These are phyloP conservation scores for Callionymus lyra DNA, from an alignment of 2,113 vertebrate genomes.

Conservation along the genomic window DNA sequence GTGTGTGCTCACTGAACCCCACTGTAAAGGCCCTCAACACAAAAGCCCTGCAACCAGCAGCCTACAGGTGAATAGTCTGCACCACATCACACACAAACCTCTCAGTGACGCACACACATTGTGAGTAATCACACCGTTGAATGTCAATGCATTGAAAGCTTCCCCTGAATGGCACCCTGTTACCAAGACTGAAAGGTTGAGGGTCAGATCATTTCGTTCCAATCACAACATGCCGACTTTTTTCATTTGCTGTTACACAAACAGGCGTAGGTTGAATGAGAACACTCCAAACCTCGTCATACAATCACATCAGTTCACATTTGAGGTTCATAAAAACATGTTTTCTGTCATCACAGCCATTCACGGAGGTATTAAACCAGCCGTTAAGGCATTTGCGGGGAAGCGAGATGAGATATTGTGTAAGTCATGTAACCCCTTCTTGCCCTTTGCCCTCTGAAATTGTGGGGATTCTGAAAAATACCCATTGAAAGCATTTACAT, in stretches of 20 bases:
- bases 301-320: constrained; percentile 34
- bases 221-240: constrained; percentile 33
- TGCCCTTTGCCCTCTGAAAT: constrained; percentile 16
- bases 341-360: constrained; percentile 25
- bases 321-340: constrained; percentile 29
- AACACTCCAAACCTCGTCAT: constrained; percentile 33
- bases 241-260: constrained; percentile 37
- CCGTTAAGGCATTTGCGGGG: constrained; percentile 13
- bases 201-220: constrained; percentile 38
- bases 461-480: constrained; percentile 20
- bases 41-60: constrained; percentile 23
- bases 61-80: constrained; percentile 34
- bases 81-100: neutral
- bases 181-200: constrained; percentile 32
- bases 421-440: constrained; percentile 26
- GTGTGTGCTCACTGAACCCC: constrained; percentile 41
- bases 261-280: constrained; percentile 17
- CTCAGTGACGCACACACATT: constrained; percentile 6
- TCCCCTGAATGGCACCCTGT: constrained; percentile 19
- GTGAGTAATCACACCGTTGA: constrained; percentile 28
- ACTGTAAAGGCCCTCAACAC: constrained; percentile 26
- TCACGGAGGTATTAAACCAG: constrained; percentile 16
- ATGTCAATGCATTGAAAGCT: constrained; percentile 22
- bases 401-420: constrained; percentile 21
- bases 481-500: constrained; percentile 30